Evolutionary conservation across 2,888 invertebrate species (phyloP).

Genomic region (Drosophila nr. medialis): DNA sequence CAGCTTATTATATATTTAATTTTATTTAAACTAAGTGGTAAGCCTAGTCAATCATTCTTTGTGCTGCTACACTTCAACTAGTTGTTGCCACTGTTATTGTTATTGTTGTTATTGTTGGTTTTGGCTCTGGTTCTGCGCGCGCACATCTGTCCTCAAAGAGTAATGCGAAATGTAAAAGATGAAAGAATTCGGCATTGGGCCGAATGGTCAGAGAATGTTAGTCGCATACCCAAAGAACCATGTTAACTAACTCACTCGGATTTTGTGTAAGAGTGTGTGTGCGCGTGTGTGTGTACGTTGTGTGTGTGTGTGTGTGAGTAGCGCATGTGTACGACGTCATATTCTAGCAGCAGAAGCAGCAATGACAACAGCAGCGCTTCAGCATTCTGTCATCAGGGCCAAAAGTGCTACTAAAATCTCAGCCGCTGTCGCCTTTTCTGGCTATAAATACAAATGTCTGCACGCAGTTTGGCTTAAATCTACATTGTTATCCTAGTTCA

Average conservation of each 20-base stretch:
- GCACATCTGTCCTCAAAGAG: slow-evolving; percentile 50
- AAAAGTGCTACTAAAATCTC: slow-evolving; percentile 72
- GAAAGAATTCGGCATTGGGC: slow-evolving; percentile 64
- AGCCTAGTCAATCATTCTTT: not conserved
- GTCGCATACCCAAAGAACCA: slow-evolving; percentile 17
- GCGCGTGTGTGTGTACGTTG: not conserved
- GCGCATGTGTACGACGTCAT: slow-evolving; percentile 71
- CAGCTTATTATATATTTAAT: not conserved
- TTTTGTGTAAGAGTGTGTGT: not conserved
- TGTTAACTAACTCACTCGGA: slow-evolving; percentile 27
- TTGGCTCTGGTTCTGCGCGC: slow-evolving; percentile 63
- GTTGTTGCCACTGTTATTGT: slow-evolving; percentile 13
- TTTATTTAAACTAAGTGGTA: slow-evolving; percentile 1
- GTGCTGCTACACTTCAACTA: not conserved
- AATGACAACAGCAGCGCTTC: slow-evolving; percentile 18
- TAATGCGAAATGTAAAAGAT: slow-evolving; percentile 36
- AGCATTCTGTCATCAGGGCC: slow-evolving; percentile 55
- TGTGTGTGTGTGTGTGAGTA: slow-evolving; percentile 39
- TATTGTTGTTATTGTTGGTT: slow-evolving; percentile 36
- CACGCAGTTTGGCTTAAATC: slow-evolving; percentile 81
- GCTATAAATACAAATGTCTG: slow-evolving; percentile 83
- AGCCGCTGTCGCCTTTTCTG: slow-evolving; percentile 62
- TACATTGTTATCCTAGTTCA: slow-evolving; percentile 82
- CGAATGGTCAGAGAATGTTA: slow-evolving; percentile 52
- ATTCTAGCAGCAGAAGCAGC: slow-evolving; percentile 42